Conservation (phyloP, 2,113 vertebrate species). For the Brachypodius melanocephalos region DNA sequence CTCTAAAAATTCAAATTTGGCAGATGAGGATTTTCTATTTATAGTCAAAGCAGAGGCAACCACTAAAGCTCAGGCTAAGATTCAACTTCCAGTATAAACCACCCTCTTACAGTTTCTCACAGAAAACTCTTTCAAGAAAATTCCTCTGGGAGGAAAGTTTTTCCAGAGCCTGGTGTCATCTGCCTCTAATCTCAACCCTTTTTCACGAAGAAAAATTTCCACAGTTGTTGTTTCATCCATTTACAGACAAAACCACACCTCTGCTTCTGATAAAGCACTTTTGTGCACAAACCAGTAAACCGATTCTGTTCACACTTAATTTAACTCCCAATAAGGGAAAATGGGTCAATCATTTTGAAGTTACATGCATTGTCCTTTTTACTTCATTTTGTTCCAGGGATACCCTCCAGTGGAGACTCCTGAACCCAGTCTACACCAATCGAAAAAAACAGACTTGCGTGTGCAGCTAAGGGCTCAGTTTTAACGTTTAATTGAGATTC, state of each 20-base stretch:
- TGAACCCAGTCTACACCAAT: background rate
- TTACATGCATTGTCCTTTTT: background rate
- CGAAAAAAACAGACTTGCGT: background rate
- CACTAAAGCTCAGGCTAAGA: background rate
- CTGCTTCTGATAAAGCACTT: constrained; percentile 14
- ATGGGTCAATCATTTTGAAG: constrained; percentile 30
- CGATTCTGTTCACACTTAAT: background rate
- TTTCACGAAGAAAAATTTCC: background rate
- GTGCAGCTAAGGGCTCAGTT: background rate
- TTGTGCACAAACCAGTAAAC: background rate
- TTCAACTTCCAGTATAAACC: constrained; percentile 19
- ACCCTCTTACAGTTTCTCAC: constrained; percentile 34
- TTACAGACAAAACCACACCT: constrained; percentile 33
- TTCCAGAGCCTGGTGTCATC: constrained; percentile 35
- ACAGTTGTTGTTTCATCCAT: background rate
- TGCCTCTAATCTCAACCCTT: background rate
- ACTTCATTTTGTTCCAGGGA: background rate
- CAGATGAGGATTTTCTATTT: constrained; percentile 48
- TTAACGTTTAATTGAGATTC: background rate
- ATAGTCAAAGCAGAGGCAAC: constrained; percentile 16
- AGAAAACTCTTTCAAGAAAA: constrained; percentile 40
- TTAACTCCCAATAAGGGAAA: constrained; percentile 46
- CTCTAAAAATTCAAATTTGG: constrained; percentile 24
- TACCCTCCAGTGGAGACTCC: background rate
- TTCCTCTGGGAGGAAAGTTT: constrained; percentile 33